phyloP scores from a whole-genome alignment of 2,888 invertebrate genomes.

The Lasiommata megera region DNA sequence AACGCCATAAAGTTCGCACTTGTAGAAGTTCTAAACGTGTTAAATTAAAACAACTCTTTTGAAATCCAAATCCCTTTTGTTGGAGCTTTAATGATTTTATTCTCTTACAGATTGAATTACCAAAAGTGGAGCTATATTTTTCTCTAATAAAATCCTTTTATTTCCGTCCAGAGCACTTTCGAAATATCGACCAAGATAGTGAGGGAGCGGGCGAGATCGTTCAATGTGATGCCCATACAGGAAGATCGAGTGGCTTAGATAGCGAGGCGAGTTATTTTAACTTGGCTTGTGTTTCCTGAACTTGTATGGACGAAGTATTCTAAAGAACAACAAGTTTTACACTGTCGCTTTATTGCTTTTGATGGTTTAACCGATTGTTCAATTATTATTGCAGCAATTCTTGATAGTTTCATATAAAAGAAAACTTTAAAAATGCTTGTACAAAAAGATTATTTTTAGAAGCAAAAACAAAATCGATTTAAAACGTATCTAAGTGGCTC shows the following conservation, averaged over 20 bases:
- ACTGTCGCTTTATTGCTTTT: not conserved
- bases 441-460: too few species aligned
- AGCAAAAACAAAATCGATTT: too few species aligned
- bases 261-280: constrained; percentile 8
- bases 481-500: too few species aligned
- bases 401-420: too few species aligned
- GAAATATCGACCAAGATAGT: constrained; percentile 7
- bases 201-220: constrained; percentile 5
- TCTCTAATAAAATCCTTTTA: constrained; percentile 1
- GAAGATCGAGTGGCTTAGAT: constrained; percentile 10
- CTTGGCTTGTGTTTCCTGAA: constrained; percentile 3
- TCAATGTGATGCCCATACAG: constrained; percentile 1
- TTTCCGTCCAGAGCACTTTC: not conserved
- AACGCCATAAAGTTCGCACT: too few species aligned
- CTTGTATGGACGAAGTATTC: not conserved
- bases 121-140: not conserved
- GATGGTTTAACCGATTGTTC: not conserved
- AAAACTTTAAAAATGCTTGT: too few species aligned
- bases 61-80: not conserved
- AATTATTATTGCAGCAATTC: not conserved
- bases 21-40: too few species aligned
- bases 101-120: not conserved
- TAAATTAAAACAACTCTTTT: too few species aligned
- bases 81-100: not conserved
- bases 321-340: not conserved